phyloP scores from a whole-genome alignment of 2,797 vertebrate genomes.

The Hemitrygon akajei region DNA sequence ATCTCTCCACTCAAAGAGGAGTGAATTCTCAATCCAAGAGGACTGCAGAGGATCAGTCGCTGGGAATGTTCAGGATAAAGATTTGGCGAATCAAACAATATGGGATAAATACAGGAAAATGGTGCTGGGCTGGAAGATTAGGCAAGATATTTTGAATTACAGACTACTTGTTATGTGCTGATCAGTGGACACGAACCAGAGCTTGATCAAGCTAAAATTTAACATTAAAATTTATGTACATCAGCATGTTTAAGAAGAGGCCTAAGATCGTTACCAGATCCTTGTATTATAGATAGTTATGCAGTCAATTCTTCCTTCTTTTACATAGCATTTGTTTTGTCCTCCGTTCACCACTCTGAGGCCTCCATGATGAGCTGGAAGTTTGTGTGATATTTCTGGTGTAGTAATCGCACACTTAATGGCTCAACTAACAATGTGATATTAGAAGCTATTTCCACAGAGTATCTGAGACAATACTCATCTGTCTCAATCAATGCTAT shows the following conservation, averaged over 20 bases:
- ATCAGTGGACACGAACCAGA: not conserved
- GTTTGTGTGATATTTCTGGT: not conserved
- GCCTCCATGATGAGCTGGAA: not conserved
- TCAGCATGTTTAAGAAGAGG: not conserved
- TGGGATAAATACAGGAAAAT: too few species aligned
- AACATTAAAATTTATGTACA: not conserved
- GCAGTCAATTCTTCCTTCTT: not conserved
- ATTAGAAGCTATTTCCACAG: not conserved
- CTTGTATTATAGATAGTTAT: not conserved
- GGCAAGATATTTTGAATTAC: too few species aligned
- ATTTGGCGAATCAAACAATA: too few species aligned
- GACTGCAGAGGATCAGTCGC: too few species aligned
- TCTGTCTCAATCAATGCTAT: not conserved
- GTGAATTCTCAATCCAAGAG: too few species aligned
- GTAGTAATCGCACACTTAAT: not conserved
- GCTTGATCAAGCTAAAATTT: not conserved
- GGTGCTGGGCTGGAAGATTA: too few species aligned
- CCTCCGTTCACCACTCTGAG: not conserved
- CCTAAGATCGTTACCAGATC: not conserved
- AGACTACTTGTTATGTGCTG: too few species aligned
- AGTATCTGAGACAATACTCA: not conserved
- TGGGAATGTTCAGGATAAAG: too few species aligned
- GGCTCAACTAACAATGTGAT: not conserved
- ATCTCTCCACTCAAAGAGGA: too few species aligned
- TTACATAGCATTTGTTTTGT: not conserved